Percentiles rank a stretch among this genome's conserved stretches.
phyloP scores from a whole-genome alignment of 2,113 vertebrate genomes.

The Pimephales promelas region DNA sequence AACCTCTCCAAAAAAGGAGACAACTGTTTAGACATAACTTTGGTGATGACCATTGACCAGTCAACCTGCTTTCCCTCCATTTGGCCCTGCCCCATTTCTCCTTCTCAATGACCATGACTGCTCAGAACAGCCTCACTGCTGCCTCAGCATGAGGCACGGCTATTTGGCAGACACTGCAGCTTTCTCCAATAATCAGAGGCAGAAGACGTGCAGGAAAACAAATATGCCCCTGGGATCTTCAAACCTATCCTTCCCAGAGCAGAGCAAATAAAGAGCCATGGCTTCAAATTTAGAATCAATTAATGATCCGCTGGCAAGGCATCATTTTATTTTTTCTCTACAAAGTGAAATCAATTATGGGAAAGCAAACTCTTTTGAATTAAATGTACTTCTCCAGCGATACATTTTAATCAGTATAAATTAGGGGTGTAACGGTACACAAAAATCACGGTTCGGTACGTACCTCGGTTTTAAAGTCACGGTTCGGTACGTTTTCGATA shows the following conservation, averaged over 20 bases:
- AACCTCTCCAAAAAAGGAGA: conserved; percentile 17
- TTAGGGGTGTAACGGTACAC: too few species aligned
- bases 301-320: conserved; percentile 29
- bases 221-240: conserved; percentile 45
- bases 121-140: conserved; percentile 36
- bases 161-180: conserved; percentile 35
- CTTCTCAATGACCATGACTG: conserved; percentile 41
- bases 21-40: conserved; percentile 21
- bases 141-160: conserved; percentile 40
- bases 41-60: conserved; percentile 37
- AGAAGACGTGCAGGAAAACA: conserved; percentile 39
- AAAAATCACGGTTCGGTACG: too few species aligned
- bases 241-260: conserved; percentile 36
- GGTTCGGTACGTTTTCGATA: too few species aligned
- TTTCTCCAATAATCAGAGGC: conserved; percentile 45
- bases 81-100: conserved; percentile 30
- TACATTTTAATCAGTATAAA: background rate
- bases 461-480: too few species aligned
- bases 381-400: background rate
- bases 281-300: conserved; percentile 37
- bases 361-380: background rate
- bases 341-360: background rate
- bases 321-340: background rate
- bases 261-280: conserved; percentile 6
- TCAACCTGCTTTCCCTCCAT: conserved; percentile 12